phyloP scores from a whole-genome alignment of 2,797 vertebrate species.

The Pangasius krempfi region DNA sequence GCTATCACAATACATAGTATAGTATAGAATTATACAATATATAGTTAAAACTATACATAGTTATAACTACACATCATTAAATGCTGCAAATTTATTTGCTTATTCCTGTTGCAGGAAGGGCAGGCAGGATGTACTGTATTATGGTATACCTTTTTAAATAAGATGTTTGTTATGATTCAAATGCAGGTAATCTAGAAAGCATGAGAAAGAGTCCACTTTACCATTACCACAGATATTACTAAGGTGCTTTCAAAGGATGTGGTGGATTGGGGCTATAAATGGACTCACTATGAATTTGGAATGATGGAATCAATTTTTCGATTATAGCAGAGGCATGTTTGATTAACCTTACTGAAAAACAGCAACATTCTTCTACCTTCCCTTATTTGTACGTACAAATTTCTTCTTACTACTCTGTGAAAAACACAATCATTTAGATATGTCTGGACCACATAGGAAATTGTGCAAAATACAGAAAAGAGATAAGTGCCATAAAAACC shows the following conservation, averaged over 20 bases:
- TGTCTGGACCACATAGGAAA: slow-evolving; percentile 63
- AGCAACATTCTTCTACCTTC: slow-evolving; percentile 26
- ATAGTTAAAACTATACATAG: slow-evolving; percentile 4
- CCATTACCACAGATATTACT: slow-evolving; percentile 13
- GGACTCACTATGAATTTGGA: slow-evolving; percentile 16
- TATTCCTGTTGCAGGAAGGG: not conserved
- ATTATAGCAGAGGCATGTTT: not conserved
- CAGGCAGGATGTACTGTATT: not conserved
- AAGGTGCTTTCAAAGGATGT: slow-evolving; percentile 31
- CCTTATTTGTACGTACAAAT: slow-evolving; percentile 48
- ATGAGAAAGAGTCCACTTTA: slow-evolving; percentile 8
- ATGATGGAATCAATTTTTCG: not conserved
- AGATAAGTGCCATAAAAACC: slow-evolving; percentile 71
- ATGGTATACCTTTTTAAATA: not conserved
- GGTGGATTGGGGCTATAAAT: slow-evolving; percentile 4
- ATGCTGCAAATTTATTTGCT: not conserved
- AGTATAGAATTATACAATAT: not conserved
- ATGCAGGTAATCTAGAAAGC: not conserved
- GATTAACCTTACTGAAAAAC: slow-evolving; percentile 1
- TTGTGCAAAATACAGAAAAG: slow-evolving; percentile 73
- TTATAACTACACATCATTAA: slow-evolving; percentile 15
- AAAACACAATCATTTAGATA: slow-evolving; percentile 67
- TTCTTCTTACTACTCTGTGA: slow-evolving; percentile 52
- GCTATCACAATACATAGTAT: not conserved
- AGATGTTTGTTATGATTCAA: not conserved